Evolutionary conservation across 1,140 invertebrate species (phyloP), one percentile per base, ranked within the genome.

Genomic region (Dendroctonus valens): DNA sequence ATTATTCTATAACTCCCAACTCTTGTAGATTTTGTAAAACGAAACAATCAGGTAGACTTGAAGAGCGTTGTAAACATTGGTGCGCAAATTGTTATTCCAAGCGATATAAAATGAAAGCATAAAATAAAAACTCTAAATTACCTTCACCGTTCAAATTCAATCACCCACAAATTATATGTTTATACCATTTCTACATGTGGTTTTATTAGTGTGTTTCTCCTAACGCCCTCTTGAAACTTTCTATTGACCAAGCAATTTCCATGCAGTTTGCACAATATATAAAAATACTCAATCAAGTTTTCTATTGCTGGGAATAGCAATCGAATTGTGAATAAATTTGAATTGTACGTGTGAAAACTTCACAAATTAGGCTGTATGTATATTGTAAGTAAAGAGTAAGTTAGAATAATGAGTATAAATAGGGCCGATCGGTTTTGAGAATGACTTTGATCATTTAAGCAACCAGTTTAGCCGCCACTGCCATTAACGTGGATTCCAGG

Each of bases 381-480:
- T 51, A 57, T 49, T 66, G 55, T 66, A 66, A 58, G 38, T 65
- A 52, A 58, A 14, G 38, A 42, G 8, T 59, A 59, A 58, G 54
- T 58, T 65, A 64, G 42, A 50, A 50, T 51, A 58, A 65, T 41
- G 8, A 5, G 52, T 5, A 15, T 7, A 38, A 38, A 37, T 11
- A 40, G 54, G 40, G 39, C 12, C 15, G 14, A 60, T 59, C 11
- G 49, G 40, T 51, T 59, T 64, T 44, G 8, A 15, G 15, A 59
- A 55, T 58, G 64, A 58, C 52, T 67, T 39, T 67, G 65, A 67
- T 58, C 58, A 51, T 67, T 60, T 67, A 54, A 54, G 49, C 58
- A 67, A 61, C 65, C 65, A 67, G 65, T 61, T 60, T 42, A 67
- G 54, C 41, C 58, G 41, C 65, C 65, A 67, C 65, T 67, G 65